These are phyloP conservation scores for Sthenelais limicola DNA, from an alignment of 2,888 invertebrate genomes.

Conservation along the genomic window DNA sequence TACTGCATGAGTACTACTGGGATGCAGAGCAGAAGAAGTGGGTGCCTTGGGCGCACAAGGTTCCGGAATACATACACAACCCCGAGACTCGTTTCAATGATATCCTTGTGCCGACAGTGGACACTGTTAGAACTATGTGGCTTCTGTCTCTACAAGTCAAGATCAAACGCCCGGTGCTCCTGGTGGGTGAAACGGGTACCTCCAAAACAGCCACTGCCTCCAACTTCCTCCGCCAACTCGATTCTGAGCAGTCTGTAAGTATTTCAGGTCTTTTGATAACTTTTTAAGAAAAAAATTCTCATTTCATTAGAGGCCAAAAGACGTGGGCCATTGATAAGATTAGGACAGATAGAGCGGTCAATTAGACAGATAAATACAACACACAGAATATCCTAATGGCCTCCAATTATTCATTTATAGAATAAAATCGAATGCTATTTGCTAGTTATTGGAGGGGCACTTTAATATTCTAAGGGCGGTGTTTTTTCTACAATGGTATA, in stretches of 20 bases:
- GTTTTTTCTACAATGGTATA: too few species aligned
- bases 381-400: too few species aligned
- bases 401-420: too few species aligned
- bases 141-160: slow-evolving; percentile 80
- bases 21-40: slow-evolving; percentile 80
- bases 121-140: slow-evolving; percentile 85
- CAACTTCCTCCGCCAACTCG: slow-evolving; percentile 83
- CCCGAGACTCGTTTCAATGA: slow-evolving; percentile 81
- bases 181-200: slow-evolving; percentile 93
- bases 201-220: slow-evolving; percentile 92
- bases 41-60: slow-evolving; percentile 89
- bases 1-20: slow-evolving; percentile 87
- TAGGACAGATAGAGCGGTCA: too few species aligned
- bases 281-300: too few species aligned
- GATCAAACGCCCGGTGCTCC: slow-evolving; percentile 84
- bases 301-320: too few species aligned
- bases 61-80: slow-evolving; percentile 84
- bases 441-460: too few species aligned
- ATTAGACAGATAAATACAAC: too few species aligned
- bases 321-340: too few species aligned
- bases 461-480: too few species aligned
- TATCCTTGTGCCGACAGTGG: slow-evolving; percentile 91
- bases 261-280: too few species aligned
- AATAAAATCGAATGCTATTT: too few species aligned
- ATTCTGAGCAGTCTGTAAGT: slow-evolving; percentile 76